phyloP scores from a whole-genome alignment of 1,140 invertebrate species.

The Drosophila obscura region DNA sequence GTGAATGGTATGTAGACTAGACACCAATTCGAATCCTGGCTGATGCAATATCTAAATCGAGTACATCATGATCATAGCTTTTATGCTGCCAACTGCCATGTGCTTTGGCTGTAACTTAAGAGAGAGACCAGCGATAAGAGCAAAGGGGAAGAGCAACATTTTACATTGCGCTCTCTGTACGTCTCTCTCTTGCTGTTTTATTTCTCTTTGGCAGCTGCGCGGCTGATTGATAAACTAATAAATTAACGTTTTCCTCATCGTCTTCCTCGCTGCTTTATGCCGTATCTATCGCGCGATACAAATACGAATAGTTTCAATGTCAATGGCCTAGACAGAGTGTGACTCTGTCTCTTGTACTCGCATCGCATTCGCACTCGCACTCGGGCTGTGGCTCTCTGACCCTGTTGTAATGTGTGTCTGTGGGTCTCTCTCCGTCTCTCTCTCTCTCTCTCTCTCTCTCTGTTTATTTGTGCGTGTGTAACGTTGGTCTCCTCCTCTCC shows the following conservation, averaged over 20 bases:
- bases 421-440: too few species aligned
- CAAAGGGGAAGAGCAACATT: constrained; percentile 19
- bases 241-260: constrained; percentile 30
- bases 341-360: not conserved
- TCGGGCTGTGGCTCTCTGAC: constrained; percentile 22
- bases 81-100: not conserved
- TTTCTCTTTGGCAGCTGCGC: constrained; percentile 9
- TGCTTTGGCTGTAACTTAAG: constrained; percentile 28
- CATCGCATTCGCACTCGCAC: constrained; percentile 10
- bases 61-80: constrained; percentile 19
- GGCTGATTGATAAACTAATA: constrained; percentile 46
- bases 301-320: constrained; percentile 31
- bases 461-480: too few species aligned
- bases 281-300: constrained; percentile 2
- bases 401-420: constrained; percentile 35
- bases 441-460: too few species aligned
- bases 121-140: constrained; percentile 16
- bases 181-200: not conserved
- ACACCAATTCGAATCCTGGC: constrained; percentile 38
- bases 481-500: too few species aligned
- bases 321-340: constrained; percentile 20
- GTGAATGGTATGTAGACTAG: not conserved
- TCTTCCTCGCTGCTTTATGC: not conserved
- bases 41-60: constrained; percentile 44
- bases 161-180: constrained; percentile 29